Base-by-base conservation (phyloP, 30 jellyfish, hydroid and myxozoan genomes). In the Cassiopea andromeda region DNA sequence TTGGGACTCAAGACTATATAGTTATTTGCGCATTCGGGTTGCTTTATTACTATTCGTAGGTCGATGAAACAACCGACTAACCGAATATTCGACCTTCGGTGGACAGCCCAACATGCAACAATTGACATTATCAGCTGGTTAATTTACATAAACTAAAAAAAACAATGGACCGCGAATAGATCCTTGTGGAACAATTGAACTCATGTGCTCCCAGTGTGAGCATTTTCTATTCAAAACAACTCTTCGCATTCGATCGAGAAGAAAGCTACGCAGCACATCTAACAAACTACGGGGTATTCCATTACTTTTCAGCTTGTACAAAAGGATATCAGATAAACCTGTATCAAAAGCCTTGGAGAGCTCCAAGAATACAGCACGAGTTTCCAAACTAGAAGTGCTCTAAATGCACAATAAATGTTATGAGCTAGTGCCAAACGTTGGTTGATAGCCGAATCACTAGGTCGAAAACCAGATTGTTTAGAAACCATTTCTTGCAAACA, bases 231-330 rank as follows among this genome's bases (percentile, higher is more conserved):
- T 44, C n/a, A 73, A 44, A 12, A 73, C 82, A 73, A 17, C 82
- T 27, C 82, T 17, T 16, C 38, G 82, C 82, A 12, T 18, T 6
- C 82, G 82, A 18, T 73, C 38, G 7, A 44, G 43, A 18, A 73
- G 82, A 45, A 73, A 73, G n/a, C 58, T 73, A 38, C 82, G 82
- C 50, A 46, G 12, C 4, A 73, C 17, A 46, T 15, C 58, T 44
- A 73, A 73, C 46, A 73, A 46, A 46, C 38, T 73, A 17, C 82
- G 27, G 58, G 82, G 38, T 73, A 73, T 73, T 73, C 82, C 82
- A 44, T 46, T 73, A 45, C 82, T 2, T 73, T 73, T 66, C 7
- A 73, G 82, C 58, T 73, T 73, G 82, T 73, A 73, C 58, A 73
- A 45, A 17, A 73, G 82, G 46, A 54, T 66, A 17, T 18, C 82